Percentiles rank a stretch among this genome's conserved stretches.
These are phyloP conservation scores for Drosophila mercatorum DNA, from an alignment of 2,888 invertebrate genomes.

Conservation along the genomic window DNA sequence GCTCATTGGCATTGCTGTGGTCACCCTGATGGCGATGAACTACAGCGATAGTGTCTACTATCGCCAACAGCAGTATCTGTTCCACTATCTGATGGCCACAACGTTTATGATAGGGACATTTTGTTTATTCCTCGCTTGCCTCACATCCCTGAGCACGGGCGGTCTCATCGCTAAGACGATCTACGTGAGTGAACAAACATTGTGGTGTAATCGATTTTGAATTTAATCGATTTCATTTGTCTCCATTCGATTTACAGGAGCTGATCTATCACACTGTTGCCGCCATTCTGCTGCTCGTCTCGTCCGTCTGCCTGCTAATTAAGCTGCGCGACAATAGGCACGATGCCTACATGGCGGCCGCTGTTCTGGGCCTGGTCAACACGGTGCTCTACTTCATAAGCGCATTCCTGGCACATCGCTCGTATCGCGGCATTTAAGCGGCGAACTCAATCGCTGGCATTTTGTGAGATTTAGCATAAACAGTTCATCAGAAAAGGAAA, in stretches of 20 bases:
- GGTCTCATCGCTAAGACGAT: conserved; percentile 91
- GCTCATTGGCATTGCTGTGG: conserved; percentile 91
- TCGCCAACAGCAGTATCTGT: conserved; percentile 86
- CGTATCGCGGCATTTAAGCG: conserved; percentile 90
- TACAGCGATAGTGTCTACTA: conserved; percentile 78
- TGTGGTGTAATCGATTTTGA: too few species aligned
- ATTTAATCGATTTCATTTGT: background rate
- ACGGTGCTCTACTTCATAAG: conserved; percentile 90
- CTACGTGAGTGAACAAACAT: conserved; percentile 75
- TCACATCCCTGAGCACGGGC: conserved; percentile 92
- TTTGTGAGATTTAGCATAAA: conserved; percentile 28
- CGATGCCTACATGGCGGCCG: conserved; percentile 89
- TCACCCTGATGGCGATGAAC: conserved; percentile 89
- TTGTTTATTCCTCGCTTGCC: conserved; percentile 89
- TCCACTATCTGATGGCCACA: conserved; percentile 90
- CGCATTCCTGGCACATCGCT: conserved; percentile 90
- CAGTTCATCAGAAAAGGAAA: conserved; percentile 20
- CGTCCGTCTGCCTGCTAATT: conserved; percentile 89
- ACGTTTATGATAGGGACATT: conserved; percentile 93
- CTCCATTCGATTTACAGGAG: conserved; percentile 86
- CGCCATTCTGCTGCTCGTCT: conserved; percentile 89
- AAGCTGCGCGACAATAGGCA: conserved; percentile 87
- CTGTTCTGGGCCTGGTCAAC: conserved; percentile 90
- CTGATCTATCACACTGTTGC: conserved; percentile 92
- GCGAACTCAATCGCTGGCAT: conserved; percentile 33